Conservation (phyloP, 2,797 vertebrate species). For the Telmatherina bonti region DNA sequence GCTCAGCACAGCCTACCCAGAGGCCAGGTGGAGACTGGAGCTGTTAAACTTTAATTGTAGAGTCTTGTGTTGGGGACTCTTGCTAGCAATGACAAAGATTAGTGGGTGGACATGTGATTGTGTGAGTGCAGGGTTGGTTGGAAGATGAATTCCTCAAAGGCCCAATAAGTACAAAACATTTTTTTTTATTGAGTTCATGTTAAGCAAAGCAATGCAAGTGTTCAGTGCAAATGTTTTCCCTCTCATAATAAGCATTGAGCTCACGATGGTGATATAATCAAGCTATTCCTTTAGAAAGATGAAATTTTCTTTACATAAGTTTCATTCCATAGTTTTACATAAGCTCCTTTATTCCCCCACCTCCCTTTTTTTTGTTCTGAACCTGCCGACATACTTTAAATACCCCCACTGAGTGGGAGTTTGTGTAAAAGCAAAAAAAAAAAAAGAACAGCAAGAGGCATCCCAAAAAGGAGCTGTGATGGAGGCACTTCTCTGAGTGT, state of each 20-base stretch:
- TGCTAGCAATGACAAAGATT: conserved; percentile 39
- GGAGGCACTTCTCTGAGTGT: conserved; percentile 52
- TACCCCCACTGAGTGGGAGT: conserved; percentile 44
- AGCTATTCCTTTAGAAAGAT: conserved; percentile 34
- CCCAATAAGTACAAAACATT: conserved; percentile 59
- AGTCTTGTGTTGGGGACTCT: conserved; percentile 26
- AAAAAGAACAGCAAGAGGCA: conserved; percentile 54
- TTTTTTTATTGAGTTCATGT: conserved; percentile 67
- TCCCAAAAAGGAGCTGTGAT: conserved; percentile 29
- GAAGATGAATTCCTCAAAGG: conserved; percentile 35
- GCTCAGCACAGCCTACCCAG: conserved; percentile 26
- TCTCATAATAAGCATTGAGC: conserved; percentile 36
- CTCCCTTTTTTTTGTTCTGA: conserved; percentile 30
- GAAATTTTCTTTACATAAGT: conserved; percentile 19
- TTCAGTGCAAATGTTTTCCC: conserved; percentile 71
- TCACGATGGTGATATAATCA: conserved; percentile 34
- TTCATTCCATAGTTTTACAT: conserved; percentile 46
- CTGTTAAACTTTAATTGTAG: conserved; percentile 56
- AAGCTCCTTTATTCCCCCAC: conserved; percentile 34
- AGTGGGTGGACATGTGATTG: conserved; percentile 26
- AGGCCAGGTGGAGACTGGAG: conserved; percentile 38
- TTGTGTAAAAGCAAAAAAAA: conserved; percentile 57
- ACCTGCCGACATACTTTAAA: conserved; percentile 50
- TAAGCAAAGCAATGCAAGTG: conserved; percentile 50
- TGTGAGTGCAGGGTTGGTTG: conserved; percentile 14